Evolutionary conservation across 2,888 invertebrate species (phyloP), one percentile per base, ranked within the genome.

Genomic region (Camponotus fellah): DNA sequence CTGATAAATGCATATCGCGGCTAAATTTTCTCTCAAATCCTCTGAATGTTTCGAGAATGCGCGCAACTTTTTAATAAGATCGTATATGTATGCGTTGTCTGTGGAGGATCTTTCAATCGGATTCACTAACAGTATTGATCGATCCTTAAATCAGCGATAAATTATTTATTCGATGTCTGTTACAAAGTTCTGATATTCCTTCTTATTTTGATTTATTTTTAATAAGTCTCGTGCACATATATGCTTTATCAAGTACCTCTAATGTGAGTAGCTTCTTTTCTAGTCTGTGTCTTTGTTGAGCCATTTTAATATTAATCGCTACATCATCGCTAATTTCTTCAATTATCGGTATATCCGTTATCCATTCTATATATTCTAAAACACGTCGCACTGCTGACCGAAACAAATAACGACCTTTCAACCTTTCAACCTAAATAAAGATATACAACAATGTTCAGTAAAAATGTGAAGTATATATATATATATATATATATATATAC

Each of bases 11-110:
- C 96, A 96, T 0, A 96, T 96, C 0, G 95, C 96, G 0, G 97
- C 96, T 62, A 97, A 92, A 71, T 96, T 95, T 86, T 95, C 95
- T 90, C 96, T 96, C 10, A 97, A 95, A 88, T 96, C 95, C 96
- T 97, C 91, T 3, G 93, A 88, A 85, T 90, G 89, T 49, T 86
- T 92, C 69, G 84, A 86, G 40, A 93, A 94, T 4, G 91, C 91
- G n/a, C 80, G 89, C 1, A 92, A 83, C 4, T 91, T 92, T 49
- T 88, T 91, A 6, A 94, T 86, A 6, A 94, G 76, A 46, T 87
- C 85, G 17, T 82, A 79, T 81, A 94, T 89, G n/a, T 93, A 87
- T 0, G 69, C 76, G 56, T 79, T 87, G 0, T 93, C 91, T 0
- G 83, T 85, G 32, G 74, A 84, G 0, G 92, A 87, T 76, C 94